These are phyloP conservation scores for Phoxinus phoxinus DNA, from an alignment of 2,113 vertebrate species.

Conservation along the genomic window DNA sequence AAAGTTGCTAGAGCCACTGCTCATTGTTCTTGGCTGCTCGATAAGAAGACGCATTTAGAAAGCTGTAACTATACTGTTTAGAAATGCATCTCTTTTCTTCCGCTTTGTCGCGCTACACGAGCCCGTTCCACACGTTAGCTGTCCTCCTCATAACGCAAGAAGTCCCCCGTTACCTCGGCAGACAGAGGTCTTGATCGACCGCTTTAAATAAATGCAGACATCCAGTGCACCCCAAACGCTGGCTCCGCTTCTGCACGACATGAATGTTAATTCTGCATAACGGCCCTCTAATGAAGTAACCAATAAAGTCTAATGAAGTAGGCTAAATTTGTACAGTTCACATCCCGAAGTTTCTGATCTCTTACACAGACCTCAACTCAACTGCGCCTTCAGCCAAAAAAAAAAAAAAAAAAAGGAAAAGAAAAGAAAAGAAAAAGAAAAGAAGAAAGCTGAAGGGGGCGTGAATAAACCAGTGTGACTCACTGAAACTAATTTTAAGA, in stretches of 20 bases:
- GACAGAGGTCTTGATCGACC: neutral
- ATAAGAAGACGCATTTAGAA: conserved; percentile 75
- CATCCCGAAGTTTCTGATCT: neutral
- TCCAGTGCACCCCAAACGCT: neutral
- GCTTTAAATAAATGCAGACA: neutral
- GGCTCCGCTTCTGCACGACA: neutral
- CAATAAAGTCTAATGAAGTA: neutral
- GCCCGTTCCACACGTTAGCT: neutral
- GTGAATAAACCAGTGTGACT: neutral
- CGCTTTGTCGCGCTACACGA: neutral
- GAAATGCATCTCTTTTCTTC: conserved; percentile 9
- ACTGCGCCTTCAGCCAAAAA: conserved; percentile 2
- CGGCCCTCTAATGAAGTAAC: neutral
- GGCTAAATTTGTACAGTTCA: too few species aligned
- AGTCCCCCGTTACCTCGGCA: neutral
- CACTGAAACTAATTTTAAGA: neutral
- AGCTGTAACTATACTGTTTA: conserved; percentile 15
- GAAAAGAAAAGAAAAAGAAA: neutral
- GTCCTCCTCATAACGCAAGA: conserved; percentile 3
- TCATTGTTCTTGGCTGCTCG: conserved; percentile 79
- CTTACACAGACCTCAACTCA: conserved; percentile 5
- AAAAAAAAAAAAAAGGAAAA: neutral
- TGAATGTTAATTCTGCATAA: conserved; percentile 23
- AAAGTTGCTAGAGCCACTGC: conserved; percentile 85
- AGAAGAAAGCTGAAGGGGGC: neutral